phyloP scores from a whole-genome alignment of 2,113 vertebrate species.

The Passer domesticus region DNA sequence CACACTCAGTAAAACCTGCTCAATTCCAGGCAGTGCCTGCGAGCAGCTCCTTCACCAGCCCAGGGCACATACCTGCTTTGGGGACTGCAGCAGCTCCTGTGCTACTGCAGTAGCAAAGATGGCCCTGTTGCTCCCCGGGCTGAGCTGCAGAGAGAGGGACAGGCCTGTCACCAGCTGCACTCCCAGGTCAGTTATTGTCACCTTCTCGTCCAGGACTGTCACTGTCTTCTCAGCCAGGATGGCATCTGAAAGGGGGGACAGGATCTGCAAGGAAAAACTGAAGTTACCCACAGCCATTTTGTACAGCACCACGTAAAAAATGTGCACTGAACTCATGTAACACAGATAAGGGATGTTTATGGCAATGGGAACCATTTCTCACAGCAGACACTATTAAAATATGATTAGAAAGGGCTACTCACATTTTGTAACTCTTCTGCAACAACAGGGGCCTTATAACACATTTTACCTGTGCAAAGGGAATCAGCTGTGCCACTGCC shows the following conservation, averaged over 20 bases:
- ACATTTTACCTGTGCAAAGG: neutral
- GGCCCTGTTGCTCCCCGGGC: constrained; percentile 87
- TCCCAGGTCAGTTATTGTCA: constrained; percentile 88
- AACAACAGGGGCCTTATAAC: neutral
- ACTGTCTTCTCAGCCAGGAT: constrained; percentile 89
- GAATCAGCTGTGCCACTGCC: neutral
- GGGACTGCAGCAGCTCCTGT: constrained; percentile 83
- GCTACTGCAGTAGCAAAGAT: constrained; percentile 84
- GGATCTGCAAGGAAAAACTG: constrained; percentile 74
- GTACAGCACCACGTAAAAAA: accelerated
- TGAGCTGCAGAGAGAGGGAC: constrained; percentile 89
- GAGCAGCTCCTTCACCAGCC: neutral
- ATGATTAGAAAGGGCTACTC: neutral
- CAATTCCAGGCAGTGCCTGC: neutral
- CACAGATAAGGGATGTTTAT: neutral
- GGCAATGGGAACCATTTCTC: neutral
- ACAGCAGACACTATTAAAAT: neutral
- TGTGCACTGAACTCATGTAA: neutral
- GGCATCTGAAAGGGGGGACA: constrained; percentile 88
- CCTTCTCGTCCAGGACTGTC: constrained; percentile 90
- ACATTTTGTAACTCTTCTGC: neutral
- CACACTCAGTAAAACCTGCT: neutral
- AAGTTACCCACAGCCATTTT: neutral
- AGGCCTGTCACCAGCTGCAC: constrained; percentile 88
- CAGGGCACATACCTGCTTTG: constrained; percentile 79